Evolutionary conservation across 2,888 invertebrate species (phyloP).

Genomic region (Molorchus minor): DNA sequence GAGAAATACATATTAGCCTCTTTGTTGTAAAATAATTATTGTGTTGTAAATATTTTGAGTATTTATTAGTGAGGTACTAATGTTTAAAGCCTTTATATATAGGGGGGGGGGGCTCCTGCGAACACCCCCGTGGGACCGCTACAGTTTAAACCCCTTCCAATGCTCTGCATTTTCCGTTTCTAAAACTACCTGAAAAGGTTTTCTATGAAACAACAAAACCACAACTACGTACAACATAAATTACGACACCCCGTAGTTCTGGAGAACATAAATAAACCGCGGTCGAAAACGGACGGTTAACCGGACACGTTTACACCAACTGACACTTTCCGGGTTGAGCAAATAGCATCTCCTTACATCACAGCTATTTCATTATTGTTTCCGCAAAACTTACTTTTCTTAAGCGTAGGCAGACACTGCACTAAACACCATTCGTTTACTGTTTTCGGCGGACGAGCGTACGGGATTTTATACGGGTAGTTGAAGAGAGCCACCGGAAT

Average conservation of each 20-base stretch:
- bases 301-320: conserved; percentile 26
- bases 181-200: too few relatives aligned
- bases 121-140: too few relatives aligned
- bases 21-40: too few relatives aligned
- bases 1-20: too few relatives aligned
- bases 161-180: too few relatives aligned
- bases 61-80: too few relatives aligned
- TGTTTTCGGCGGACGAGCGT: conserved; percentile 29
- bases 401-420: conserved; percentile 19
- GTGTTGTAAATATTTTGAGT: too few relatives aligned
- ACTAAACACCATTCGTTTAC: conserved; percentile 27
- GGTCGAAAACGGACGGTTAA: conserved; percentile 10
- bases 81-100: too few relatives aligned
- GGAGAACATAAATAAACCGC: conserved; percentile 6
- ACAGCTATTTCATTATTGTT: conserved; percentile 26
- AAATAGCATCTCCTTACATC: conserved; percentile 21
- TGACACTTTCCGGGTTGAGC: conserved; percentile 33
- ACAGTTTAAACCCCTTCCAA: too few relatives aligned
- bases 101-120: too few relatives aligned
- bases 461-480: conserved; percentile 28
- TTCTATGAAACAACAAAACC: background rate
- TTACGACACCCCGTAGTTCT: background rate
- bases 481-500: conserved; percentile 10
- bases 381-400: conserved; percentile 29
- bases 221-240: background rate